Percentiles rank a stretch among this genome's conserved stretches.
Conservation (phyloP, 2,797 vertebrate species). For the Lemur catta region DNA sequence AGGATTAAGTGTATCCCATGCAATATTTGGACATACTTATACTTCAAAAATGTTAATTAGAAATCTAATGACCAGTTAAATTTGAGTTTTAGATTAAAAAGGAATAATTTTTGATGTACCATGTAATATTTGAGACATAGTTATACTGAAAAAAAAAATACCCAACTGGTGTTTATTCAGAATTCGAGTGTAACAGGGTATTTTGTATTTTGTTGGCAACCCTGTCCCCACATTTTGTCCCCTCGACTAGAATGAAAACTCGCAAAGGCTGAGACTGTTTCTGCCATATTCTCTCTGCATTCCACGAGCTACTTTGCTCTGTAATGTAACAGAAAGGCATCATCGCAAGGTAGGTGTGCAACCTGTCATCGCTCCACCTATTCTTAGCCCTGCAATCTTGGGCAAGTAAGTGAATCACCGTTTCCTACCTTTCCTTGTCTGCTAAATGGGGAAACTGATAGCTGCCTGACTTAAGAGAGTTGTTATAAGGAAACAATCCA, state of each 20-base stretch:
- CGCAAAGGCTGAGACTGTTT: neutral
- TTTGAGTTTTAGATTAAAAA: neutral
- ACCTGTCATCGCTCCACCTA: neutral
- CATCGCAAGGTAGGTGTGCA: rapidly evolving
- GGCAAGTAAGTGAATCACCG: neutral
- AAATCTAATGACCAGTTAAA: neutral
- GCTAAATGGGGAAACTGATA: neutral
- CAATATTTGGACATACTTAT: neutral
- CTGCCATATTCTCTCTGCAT: neutral
- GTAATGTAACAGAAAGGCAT: neutral
- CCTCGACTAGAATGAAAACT: neutral
- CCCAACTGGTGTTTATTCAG: neutral
- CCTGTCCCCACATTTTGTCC: too few species aligned
- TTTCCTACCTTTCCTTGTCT: neutral
- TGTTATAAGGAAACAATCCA: neutral
- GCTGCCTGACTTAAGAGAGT: neutral
- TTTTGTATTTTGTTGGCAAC: neutral
- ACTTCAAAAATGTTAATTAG: neutral
- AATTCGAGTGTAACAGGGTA: neutral
- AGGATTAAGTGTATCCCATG: neutral
- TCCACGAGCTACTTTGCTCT: rapidly evolving
- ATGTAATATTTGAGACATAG: neutral
- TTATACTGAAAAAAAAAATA: neutral
- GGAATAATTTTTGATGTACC: neutral
- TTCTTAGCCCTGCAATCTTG: neutral